Evolutionary conservation across 2,888 invertebrate genomes (phyloP).

Genomic region (Sepioteuthis lessoniana): DNA sequence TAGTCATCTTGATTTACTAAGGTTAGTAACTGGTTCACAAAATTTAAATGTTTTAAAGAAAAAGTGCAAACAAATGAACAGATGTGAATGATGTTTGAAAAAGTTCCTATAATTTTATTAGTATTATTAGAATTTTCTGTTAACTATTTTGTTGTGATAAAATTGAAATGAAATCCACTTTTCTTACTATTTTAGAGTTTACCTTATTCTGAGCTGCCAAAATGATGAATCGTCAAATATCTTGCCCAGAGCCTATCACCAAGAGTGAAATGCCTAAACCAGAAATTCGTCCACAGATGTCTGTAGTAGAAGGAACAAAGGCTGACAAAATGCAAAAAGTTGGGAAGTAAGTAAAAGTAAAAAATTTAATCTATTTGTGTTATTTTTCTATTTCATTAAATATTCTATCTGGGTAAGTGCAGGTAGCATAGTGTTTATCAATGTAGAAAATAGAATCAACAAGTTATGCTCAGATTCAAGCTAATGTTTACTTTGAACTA

Average conservation of each 20-base stretch:
- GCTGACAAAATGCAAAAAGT: background rate
- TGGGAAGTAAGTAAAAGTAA: slow-evolving; percentile 38
- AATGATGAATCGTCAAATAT: slow-evolving; percentile 47
- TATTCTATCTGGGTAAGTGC: too few species aligned
- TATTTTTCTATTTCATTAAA: background rate
- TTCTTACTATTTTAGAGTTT: background rate
- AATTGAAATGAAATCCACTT: background rate
- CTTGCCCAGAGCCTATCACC: slow-evolving; percentile 42
- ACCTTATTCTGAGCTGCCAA: background rate
- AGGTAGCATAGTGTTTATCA: too few species aligned
- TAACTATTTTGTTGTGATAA: background rate
- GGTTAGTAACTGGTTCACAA: too few species aligned
- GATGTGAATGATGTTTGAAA: too few species aligned
- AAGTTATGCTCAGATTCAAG: too few species aligned
- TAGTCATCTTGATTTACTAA: too few species aligned
- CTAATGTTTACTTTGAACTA: too few species aligned
- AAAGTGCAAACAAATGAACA: too few species aligned
- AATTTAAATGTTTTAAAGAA: too few species aligned
- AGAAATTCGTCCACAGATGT: background rate
- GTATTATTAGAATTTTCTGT: too few species aligned
- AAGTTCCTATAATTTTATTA: too few species aligned
- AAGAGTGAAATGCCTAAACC: background rate
- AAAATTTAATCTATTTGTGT: background rate
- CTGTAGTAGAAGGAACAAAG: slow-evolving; percentile 11
- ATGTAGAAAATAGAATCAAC: too few species aligned